Percentiles rank a stretch among this genome's conserved stretches.
Evolutionary conservation across 2,797 vertebrate species (phyloP).

Genomic region (Falco naumanni): DNA sequence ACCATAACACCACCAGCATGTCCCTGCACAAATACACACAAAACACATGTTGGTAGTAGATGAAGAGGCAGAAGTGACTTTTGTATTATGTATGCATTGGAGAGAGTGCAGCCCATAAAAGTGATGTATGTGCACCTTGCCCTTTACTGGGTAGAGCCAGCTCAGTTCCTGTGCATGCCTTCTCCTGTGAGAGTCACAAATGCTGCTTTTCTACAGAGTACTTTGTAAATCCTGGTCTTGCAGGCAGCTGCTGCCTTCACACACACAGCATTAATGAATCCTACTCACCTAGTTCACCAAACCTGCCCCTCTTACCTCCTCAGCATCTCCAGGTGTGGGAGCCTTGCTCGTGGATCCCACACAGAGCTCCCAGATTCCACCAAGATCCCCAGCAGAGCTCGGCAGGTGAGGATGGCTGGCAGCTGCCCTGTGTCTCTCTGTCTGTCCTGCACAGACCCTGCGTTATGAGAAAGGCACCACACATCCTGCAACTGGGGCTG

Average conservation of each 20-base stretch:
- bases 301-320: neutral
- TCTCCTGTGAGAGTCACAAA: neutral
- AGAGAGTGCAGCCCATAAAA: neutral
- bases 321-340: rapidly evolving
- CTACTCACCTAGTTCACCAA: neutral
- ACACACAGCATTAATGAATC: rapidly evolving
- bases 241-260: neutral
- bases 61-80: neutral
- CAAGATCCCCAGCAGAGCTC: neutral
- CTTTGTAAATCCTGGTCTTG: too few relatives aligned
- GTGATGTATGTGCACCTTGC: rapidly evolving
- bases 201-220: rapidly evolving
- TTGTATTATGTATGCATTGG: neutral
- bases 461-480: neutral
- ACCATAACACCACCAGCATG: rapidly evolving
- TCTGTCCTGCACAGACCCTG: neutral
- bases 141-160: neutral
- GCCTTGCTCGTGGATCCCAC: rapidly evolving
- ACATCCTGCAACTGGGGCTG: neutral
- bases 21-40: neutral
- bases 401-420: neutral
- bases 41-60: too few relatives aligned
- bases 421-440: rapidly evolving
- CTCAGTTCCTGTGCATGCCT: rapidly evolving
- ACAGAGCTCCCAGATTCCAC: neutral